Evolutionary conservation across 1,140 invertebrate species (phyloP).

Genomic region (Aphidius ervi): DNA sequence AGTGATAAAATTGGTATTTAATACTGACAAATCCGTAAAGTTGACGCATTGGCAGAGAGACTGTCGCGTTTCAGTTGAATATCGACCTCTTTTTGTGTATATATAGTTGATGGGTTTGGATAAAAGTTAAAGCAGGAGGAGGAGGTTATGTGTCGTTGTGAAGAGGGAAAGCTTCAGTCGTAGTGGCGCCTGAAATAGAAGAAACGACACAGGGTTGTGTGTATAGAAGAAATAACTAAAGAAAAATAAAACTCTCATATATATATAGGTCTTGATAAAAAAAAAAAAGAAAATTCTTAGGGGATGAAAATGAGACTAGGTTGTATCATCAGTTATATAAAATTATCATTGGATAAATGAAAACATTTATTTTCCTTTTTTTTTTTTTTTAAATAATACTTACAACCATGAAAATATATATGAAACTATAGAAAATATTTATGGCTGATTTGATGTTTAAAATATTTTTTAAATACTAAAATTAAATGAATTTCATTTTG

Average conservation of each 20-base stretch:
- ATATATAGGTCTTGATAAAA: background rate
- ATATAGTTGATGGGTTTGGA: background rate
- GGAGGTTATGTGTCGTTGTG: constrained; percentile 17
- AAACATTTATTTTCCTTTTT: too few relatives aligned
- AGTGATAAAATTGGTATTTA: background rate
- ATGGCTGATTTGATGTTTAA: too few relatives aligned
- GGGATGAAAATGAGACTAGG: background rate
- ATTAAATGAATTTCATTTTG: too few relatives aligned
- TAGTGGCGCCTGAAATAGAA: constrained; percentile 27
- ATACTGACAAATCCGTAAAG: background rate
- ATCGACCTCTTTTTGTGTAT: constrained; percentile 14
- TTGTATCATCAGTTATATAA: constrained; percentile 12
- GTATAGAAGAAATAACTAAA: too few relatives aligned
- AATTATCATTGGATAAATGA: too few relatives aligned
- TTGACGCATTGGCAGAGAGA: constrained; percentile 7
- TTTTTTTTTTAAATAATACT: too few relatives aligned
- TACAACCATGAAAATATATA: too few relatives aligned
- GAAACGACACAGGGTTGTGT: too few relatives aligned
- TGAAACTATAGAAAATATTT: too few relatives aligned
- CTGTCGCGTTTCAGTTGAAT: constrained; percentile 9
- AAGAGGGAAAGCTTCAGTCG: constrained; percentile 18
- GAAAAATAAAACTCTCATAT: background rate
- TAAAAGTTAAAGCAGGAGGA: background rate
- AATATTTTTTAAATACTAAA: too few relatives aligned
- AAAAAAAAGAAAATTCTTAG: background rate